Conservation (phyloP, 2,113 vertebrate genomes). For the Pungitius pungitius region DNA sequence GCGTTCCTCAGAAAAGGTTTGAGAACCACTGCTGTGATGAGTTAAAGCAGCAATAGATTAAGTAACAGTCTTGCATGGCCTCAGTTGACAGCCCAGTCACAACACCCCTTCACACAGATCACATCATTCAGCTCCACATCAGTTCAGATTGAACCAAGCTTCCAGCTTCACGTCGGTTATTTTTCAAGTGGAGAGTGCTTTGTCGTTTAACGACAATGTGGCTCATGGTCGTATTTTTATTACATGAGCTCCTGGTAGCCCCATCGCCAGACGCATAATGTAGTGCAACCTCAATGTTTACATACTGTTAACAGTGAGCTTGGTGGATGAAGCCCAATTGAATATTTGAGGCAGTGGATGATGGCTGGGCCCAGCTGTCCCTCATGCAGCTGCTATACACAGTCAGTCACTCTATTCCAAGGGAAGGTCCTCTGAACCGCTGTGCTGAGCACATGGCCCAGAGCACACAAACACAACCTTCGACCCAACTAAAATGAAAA, state of each 20-base stretch:
- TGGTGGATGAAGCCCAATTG: constrained; percentile 43
- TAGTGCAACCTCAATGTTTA: constrained; percentile 37
- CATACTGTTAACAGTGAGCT: constrained; percentile 33
- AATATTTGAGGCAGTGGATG: constrained; percentile 39
- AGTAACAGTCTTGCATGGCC: not conserved
- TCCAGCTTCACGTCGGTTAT: not conserved
- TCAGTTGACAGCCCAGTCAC: not conserved
- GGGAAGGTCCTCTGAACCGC: constrained; percentile 3
- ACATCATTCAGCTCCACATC: not conserved
- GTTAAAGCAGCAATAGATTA: not conserved
- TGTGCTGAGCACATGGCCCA: constrained; percentile 5
- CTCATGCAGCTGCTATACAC: constrained; percentile 44
- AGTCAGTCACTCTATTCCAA: constrained; percentile 6
- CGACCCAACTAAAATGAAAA: constrained; percentile 17
- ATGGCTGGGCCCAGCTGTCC: constrained; percentile 47
- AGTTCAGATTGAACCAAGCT: not conserved
- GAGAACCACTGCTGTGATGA: not conserved
- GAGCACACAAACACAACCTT: constrained; percentile 18
- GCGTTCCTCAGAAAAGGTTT: too few relatives aligned
- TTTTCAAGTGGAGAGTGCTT: not conserved
- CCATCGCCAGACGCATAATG: not conserved
- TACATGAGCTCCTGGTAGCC: constrained; percentile 19
- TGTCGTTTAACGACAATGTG: constrained; percentile 9
- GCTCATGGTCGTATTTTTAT: constrained; percentile 19
- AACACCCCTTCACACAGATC: not conserved